phyloP scores from a whole-genome alignment of 2,113 vertebrate genomes.

The Hippocampus zosterae region DNA sequence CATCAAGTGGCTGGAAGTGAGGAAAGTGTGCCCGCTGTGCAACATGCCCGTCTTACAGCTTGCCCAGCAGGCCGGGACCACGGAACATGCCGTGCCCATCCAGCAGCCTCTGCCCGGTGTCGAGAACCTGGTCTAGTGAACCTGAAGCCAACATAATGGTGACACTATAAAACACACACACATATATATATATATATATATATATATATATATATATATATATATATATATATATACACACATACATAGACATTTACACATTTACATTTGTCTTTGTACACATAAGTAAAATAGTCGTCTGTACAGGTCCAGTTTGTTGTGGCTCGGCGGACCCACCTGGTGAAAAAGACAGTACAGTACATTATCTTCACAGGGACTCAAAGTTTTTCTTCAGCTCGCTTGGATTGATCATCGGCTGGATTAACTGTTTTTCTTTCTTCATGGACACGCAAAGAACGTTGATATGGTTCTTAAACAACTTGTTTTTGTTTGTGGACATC shows the following conservation, averaged over 20 bases:
- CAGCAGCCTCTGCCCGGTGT: constrained; percentile 86
- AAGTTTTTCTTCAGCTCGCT: constrained; percentile 29
- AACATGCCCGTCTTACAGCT: constrained; percentile 96
- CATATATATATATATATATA: background rate
- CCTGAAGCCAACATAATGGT: background rate
- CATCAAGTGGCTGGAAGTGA: constrained; percentile 99
- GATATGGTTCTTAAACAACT: constrained; percentile 77
- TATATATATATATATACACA: background rate
- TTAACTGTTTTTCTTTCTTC: constrained; percentile 27
- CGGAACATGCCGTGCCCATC: constrained; percentile 71
- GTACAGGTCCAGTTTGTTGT: constrained; percentile 56
- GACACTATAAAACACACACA: constrained; percentile 13
- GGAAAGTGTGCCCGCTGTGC: constrained; percentile 96
- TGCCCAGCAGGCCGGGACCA: constrained; percentile 85
- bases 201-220: no score
- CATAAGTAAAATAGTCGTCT: constrained; percentile 31
- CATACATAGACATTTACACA: no score
- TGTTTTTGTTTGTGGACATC: constrained; percentile 74
- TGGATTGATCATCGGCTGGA: constrained; percentile 26
- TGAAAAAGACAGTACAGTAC: background rate
- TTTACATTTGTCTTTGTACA: constrained; percentile 4
- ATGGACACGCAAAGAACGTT: constrained; percentile 51
- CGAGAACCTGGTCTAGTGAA: constrained; percentile 86
- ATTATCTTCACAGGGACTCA: constrained; percentile 38
- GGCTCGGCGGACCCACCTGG: constrained; percentile 2